Evolutionary conservation across 2,797 vertebrate species (phyloP), one percentile per base, ranked within the genome.

Genomic region (Syngnathus rostellatus): DNA sequence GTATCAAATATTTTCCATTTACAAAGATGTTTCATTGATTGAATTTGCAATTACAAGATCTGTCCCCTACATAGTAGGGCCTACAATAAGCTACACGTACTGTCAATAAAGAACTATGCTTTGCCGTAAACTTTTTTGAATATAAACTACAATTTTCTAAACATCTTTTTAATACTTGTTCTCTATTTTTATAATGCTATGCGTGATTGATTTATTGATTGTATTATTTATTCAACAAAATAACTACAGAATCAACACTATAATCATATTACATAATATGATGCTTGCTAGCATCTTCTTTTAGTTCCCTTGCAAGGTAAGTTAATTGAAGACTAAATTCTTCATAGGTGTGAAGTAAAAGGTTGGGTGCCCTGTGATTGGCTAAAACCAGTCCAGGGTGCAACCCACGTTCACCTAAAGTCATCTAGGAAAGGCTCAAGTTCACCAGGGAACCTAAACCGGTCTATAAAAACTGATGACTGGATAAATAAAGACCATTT

Each of bases 21-120:
- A 58, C 55, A 58, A 58, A 58, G 25, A 37, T 8, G 14, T 57
- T 57, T 38, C 11, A 16, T 37, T 37, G 55, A 58, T 38, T 37
- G 25, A 57, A 31, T 5, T 37, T 57, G 23, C 23, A 37, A 12
- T 57, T 53, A 10, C n/a, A 57, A 31, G 12, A 5, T 57, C 25
- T 16, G 2, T 16, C 14, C 55, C 31, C 55, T 58, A 37, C 55
- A 58, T 14, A 37, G 55, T 58, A 37, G 31, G 55, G 55, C 31
- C 55, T 58, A 58, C 25, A 37, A 31, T 37, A 58, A 31, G 55
- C 31, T 37, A 17, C 14, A 38, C 8, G 53, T 31, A 55, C 53
- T 25, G 53, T 55, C 11, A 55, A 25, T 55, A 55, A 55, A 54
- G 55, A 57, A 58, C 14, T 31, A 58, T 58, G 55, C 55, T 58